Conservation (phyloP, 2,113 vertebrate genomes). For the Polypterus senegalus region DNA sequence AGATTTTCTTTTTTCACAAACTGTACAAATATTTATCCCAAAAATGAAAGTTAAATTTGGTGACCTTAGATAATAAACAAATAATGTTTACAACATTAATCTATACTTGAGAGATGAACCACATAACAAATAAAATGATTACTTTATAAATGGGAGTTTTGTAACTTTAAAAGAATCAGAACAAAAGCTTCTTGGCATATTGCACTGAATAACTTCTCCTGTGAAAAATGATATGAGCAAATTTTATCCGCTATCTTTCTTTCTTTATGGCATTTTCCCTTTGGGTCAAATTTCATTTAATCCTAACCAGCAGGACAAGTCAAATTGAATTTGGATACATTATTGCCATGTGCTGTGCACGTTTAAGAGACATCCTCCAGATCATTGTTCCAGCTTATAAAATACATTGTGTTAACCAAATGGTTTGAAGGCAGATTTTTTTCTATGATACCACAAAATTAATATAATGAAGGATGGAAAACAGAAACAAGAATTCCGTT, state of each 20-base stretch:
- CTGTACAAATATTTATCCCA: too few species aligned
- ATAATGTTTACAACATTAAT: too few species aligned
- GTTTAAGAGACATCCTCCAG: conserved; percentile 60
- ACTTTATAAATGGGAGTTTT: too few species aligned
- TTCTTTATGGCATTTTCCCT: conserved; percentile 45
- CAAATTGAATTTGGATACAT: conserved; percentile 94
- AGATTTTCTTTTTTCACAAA: too few species aligned
- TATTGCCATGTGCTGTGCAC: conserved; percentile 80
- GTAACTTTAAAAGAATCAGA: too few species aligned
- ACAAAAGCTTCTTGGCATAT: too few species aligned
- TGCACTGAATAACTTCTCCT: too few species aligned
- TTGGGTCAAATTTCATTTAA: conserved; percentile 71
- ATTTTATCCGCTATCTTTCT: conserved; percentile 31
- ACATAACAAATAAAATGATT: too few species aligned
- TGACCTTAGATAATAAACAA: too few species aligned
- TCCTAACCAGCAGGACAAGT: conserved; percentile 76
- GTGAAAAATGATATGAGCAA: conserved; percentile 24
- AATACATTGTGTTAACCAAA: conserved; percentile 65
- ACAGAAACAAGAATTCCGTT: conserved; percentile 72
- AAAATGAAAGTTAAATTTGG: too few species aligned
- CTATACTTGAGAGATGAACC: too few species aligned
- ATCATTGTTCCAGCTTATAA: conserved; percentile 61
- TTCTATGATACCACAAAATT: conserved; percentile 68
- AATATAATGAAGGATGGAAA: conserved; percentile 69
- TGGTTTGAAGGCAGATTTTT: conserved; percentile 50